Evolutionary conservation across 2,888 invertebrate genomes (phyloP), one percentile per base, ranked within the genome.

Genomic region (Synanthedon vespiformis): DNA sequence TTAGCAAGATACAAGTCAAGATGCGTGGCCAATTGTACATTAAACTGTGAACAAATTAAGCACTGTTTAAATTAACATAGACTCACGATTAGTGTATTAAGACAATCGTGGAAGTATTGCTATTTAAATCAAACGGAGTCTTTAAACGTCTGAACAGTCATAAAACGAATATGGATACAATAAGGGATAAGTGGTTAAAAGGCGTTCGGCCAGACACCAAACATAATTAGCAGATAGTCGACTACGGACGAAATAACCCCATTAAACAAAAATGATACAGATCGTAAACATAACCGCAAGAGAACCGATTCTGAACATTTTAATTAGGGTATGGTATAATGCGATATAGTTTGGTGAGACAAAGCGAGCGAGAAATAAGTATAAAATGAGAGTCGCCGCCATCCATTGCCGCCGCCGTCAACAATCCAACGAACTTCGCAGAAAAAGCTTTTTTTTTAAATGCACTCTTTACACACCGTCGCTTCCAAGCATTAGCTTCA

Each of bases 201-300:
- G 44, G 12, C 44, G 13, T 51, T 51, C 52, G 47, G 47, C 27
- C 49, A 18, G 48, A 51, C 52, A 49, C 50, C 50, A 40, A 40
- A 10, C 10, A 50, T 40, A 55, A 54, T 57, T 55, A 57, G 57
- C 57, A 52, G 56, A 53, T 64, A 63, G 67, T 64, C 61, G 60
- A 61, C 65, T 57, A 58, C 62, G 61, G 58, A 62, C 69, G 71
- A 72, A 77, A 75, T 77, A 80, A 73, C 69, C 34, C 81, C 83
- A 82, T 83, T 84, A 82, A 77, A 76, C 74, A 73, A 82, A 82
- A 82, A 74, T 80, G 83, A 85, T 85, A 79, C 66, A 61, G 64
- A 84, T 85, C 85, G 75, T 73, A 68, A 71, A 71, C 65, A 64
- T 60, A 68, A 66, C 66, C 70, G 67, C 67, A 65, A 63, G 62